phyloP scores from a whole-genome alignment of 2,797 vertebrate genomes.

The Nannoperca obscura region DNA sequence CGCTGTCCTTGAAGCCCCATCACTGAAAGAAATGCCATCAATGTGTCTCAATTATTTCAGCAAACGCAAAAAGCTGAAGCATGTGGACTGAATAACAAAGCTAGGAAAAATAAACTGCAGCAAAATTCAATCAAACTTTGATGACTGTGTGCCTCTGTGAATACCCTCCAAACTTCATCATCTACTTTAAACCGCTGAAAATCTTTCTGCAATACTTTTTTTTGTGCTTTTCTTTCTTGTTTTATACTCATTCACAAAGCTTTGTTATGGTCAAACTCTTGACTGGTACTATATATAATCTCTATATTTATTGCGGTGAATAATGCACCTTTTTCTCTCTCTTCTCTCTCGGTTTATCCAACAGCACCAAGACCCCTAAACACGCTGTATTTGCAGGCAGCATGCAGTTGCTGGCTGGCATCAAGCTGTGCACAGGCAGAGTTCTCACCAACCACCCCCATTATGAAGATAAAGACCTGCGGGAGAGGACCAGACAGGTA shows the following conservation, averaged over 20 bases:
- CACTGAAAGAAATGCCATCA: slow-evolving; percentile 30
- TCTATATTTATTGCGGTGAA: slow-evolving; percentile 10
- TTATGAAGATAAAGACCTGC: slow-evolving; percentile 94
- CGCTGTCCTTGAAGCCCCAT: slow-evolving; percentile 38
- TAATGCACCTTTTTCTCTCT: slow-evolving; percentile 26
- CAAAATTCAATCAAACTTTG: slow-evolving; percentile 43
- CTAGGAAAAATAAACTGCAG: slow-evolving; percentile 12
- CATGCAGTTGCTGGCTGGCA: slow-evolving; percentile 98
- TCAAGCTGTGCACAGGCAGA: slow-evolving; percentile 97
- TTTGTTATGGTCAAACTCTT: neutral
- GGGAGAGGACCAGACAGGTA: slow-evolving; percentile 96
- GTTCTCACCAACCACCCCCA: slow-evolving; percentile 97
- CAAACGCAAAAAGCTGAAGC: slow-evolving; percentile 15
- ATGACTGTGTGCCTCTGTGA: slow-evolving; percentile 34
- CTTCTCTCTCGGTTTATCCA: slow-evolving; percentile 43
- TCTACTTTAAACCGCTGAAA: neutral
- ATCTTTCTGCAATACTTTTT: neutral
- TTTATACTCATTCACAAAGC: neutral
- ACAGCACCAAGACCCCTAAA: slow-evolving; percentile 91
- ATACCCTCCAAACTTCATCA: slow-evolving; percentile 21
- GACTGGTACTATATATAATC: neutral
- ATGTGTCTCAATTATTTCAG: slow-evolving; percentile 35
- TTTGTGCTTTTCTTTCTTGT: neutral
- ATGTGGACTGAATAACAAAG: slow-evolving; percentile 28
- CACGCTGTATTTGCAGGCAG: slow-evolving; percentile 96